These are phyloP conservation scores for Unio pictorum DNA, from an alignment of 2,888 invertebrate species.

Conservation along the genomic window DNA sequence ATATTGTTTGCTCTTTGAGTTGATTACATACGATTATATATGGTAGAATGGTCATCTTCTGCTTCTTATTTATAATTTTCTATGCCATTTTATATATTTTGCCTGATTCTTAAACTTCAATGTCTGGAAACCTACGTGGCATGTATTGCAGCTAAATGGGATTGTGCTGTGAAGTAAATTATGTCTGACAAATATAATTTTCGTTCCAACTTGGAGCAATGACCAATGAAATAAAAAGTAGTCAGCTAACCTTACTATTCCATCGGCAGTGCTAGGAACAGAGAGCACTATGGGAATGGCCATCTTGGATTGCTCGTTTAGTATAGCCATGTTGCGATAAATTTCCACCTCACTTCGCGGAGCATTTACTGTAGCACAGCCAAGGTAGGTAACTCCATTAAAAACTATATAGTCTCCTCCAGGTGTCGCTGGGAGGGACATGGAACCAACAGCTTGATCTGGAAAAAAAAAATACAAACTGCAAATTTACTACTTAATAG, in stretches of 20 bases:
- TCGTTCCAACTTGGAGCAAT: too few species aligned
- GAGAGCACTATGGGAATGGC: constrained; percentile 93
- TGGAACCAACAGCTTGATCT: constrained; percentile 49
- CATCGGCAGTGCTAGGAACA: constrained; percentile 93
- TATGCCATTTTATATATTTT: too few species aligned
- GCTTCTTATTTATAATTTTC: too few species aligned
- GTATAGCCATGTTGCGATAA: constrained; percentile 91
- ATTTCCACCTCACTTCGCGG: constrained; percentile 94
- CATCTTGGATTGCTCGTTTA: constrained; percentile 84
- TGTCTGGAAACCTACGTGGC: too few species aligned
- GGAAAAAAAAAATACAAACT: constrained; percentile 1
- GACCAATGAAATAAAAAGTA: too few species aligned
- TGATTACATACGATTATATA: too few species aligned
- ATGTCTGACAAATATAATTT: too few species aligned
- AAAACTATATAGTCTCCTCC: constrained; percentile 76
- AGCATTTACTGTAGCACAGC: constrained; percentile 90
- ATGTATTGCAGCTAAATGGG: too few species aligned
- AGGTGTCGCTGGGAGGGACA: constrained; percentile 58
- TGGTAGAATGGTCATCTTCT: too few species aligned
- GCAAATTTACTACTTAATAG: constrained; percentile 1
- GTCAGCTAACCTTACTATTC: constrained; percentile 85
- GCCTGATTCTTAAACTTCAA: too few species aligned
- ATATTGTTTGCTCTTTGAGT: too few species aligned
- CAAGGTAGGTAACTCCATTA: constrained; percentile 93
- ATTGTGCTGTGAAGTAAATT: too few species aligned